Percentiles rank a stretch among this genome's conserved stretches.
These are phyloP conservation scores for Poecilus cupreus DNA, from an alignment of 2,888 invertebrate genomes.

Conservation along the genomic window DNA sequence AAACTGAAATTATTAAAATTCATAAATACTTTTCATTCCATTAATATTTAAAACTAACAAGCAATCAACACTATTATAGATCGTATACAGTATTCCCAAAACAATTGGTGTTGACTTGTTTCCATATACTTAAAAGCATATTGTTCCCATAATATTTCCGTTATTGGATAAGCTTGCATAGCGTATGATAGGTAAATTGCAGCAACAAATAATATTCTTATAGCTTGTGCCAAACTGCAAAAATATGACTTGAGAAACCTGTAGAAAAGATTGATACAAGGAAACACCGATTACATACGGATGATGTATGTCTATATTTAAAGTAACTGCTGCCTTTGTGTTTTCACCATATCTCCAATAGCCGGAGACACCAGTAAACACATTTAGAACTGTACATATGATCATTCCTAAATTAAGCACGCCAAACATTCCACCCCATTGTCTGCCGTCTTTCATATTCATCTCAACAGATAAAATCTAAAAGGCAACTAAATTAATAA, in stretches of 20 bases:
- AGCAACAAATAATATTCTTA: background rate
- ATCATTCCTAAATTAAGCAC: background rate
- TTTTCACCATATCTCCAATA: slow-evolving; percentile 35
- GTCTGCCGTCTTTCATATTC: background rate
- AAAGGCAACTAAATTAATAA: background rate
- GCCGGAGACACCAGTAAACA: slow-evolving; percentile 24
- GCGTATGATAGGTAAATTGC: slow-evolving; percentile 7
- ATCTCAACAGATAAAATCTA: slow-evolving; percentile 4
- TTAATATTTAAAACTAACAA: background rate
- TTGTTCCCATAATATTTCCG: slow-evolving; percentile 37
- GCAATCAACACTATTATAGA: background rate
- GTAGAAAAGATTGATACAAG: too few species aligned
- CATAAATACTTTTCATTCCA: background rate
- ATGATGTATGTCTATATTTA: slow-evolving; percentile 20
- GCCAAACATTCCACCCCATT: background rate
- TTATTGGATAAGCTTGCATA: background rate
- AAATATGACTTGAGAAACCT: too few species aligned
- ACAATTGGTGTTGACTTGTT: background rate
- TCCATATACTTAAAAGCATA: background rate
- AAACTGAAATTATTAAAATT: slow-evolving; percentile 29
- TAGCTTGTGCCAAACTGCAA: slow-evolving; percentile 8
- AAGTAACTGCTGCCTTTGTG: background rate
- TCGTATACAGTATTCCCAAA: slow-evolving; percentile 25
- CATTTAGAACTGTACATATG: background rate
- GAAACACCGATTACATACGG: too few species aligned